Evolutionary conservation across 2,113 vertebrate species (phyloP).

Genomic region (Procavia capensis): DNA sequence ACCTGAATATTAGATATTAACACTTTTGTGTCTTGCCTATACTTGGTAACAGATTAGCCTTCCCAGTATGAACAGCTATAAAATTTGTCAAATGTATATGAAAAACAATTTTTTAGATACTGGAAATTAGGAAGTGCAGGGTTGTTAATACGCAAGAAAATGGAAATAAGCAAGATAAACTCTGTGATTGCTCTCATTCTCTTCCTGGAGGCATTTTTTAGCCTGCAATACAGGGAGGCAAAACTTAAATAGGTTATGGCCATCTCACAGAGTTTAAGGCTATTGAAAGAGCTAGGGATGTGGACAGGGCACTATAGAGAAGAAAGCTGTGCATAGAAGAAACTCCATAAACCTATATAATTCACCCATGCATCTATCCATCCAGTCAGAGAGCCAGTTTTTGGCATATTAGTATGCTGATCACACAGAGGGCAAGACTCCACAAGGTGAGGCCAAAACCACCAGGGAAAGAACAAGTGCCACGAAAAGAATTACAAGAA

Average conservation of each 20-base stretch:
- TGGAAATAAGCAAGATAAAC: neutral
- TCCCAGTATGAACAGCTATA: neutral
- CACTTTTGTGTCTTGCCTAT: neutral
- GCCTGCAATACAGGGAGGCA: neutral
- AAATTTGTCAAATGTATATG: neutral
- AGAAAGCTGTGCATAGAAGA: neutral
- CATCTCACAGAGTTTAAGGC: neutral
- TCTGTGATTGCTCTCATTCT: neutral
- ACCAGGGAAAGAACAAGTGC: neutral
- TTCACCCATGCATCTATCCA: neutral
- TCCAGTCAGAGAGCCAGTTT: neutral
- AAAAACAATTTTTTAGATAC: neutral
- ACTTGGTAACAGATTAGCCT: neutral
- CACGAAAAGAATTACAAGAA: neutral
- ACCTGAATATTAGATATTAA: neutral
- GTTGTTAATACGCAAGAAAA: neutral
- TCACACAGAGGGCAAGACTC: neutral
- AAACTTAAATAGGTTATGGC: neutral
- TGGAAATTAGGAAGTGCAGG: neutral
- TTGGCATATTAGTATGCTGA: neutral
- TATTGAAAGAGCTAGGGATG: neutral
- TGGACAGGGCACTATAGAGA: neutral
- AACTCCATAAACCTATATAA: neutral
- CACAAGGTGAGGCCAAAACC: neutral
- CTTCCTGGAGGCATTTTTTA: conserved; percentile 16